Evolutionary conservation across 2,113 vertebrate species (phyloP), one percentile per base, ranked within the genome.

Genomic region (Phainopepla nitens): DNA sequence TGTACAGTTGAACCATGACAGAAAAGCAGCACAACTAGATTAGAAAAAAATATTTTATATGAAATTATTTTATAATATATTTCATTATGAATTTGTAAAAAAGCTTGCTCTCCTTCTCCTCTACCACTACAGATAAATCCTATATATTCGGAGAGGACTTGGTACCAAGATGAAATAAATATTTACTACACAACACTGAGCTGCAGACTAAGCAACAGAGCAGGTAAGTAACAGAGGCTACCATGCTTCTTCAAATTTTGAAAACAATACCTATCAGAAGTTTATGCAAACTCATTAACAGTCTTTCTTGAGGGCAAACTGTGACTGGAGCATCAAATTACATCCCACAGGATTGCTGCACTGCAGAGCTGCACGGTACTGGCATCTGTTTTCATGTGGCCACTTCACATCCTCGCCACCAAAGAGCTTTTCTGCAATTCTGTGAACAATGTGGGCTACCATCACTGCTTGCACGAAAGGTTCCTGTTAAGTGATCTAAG

Each of bases 361-460:
- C n/a, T 12, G 39, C 2, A 50, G 51, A 76, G 16, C 27, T 25
- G n/a, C 24, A 31, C 1, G 4, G 11, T 5, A 27, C 25, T 31
- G 39, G 36, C 11, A 25, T 13, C 45, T 6, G 1, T 7, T 65
- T 71, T 70, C 15, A 76, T 0, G 0, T 22, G 25, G 53, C 9
- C 33, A 11, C 24, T 53, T 56, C 45, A 27, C 39, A 64, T 31
- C 35, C 61, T n/a, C 5, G 3, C 5, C 15, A 36, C 5, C 44
- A 18, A 51, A 31, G 25, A 75, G 12, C 47, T 53, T 19, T 60
- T 31, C 68, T n/a, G 23, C 22, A 44, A 17, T 10, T 39, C 39
- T 58, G 49, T 11, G 27, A 56, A 76, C 41, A n/a, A 10, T 0
- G 1, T 0, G 4, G 51, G 16, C 18, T 9, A 39, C 65, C 45